Base-by-base conservation (phyloP, 2,888 invertebrate species). In the Hymenopus coronatus region DNA sequence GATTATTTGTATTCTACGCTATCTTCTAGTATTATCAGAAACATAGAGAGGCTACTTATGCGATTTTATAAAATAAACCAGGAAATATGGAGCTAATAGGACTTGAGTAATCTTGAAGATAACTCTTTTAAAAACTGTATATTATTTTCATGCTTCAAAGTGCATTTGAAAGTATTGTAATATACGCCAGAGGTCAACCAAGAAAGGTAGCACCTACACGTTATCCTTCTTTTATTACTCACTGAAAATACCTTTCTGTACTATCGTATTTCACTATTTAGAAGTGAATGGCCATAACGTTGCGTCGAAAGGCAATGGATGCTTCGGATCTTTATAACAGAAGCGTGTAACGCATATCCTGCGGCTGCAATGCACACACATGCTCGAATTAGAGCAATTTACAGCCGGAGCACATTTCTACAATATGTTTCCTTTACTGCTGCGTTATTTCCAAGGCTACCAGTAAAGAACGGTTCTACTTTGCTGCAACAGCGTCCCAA, bases 381-480 rank as follows among this genome's bases (percentile, higher is more conserved):
- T 70, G 15, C 87, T 81, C 81, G 84, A 90, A 88, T 88, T 90
- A 88, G 82, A 88, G 89, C 88, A 40, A 86, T 90, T 88, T 90
- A 88, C 82, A 90, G 81, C 86, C 88, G 33, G 70, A 28, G 88
- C 89, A 90, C 89, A 90, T 84, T 88, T 87, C 87, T 84, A 85
- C 89, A 84, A 90, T 90, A 88, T 84, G 87, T 90, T 88, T 90
- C 89, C 87, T 88, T 87, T 90, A 88, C 54, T 87, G 86, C 88
- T 85, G 83, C 33, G 88, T 70, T 70, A 70, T 70, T 70, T 70
- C 54, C 54, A 70, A 20, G 54, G 20, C 54, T 70, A 70, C 54
- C 54, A 70, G 54, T 70, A 70, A 70, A 70, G 54, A 70, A 25
- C 15, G 54, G 1, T 20, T 20, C 4, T 70, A 4, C 4, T 25